phyloP scores from a whole-genome alignment of 2,113 vertebrate species.

The Tragelaphus scriptus region DNA sequence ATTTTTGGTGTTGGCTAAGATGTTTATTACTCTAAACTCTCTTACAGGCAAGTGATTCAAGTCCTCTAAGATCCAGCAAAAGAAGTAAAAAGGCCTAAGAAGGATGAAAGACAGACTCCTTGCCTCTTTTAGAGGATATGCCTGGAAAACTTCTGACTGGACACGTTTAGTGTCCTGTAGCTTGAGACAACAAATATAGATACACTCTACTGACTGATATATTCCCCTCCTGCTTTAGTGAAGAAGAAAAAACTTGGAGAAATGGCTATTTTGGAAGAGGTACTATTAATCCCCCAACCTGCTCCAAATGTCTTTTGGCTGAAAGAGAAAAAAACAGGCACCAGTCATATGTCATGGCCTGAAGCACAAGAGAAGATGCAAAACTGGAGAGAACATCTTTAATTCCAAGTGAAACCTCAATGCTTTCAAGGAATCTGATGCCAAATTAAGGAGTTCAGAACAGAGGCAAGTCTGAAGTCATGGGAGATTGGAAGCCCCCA shows the following conservation, averaged over 20 bases:
- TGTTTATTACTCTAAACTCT: slow-evolving; percentile 59
- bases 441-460: not conserved
- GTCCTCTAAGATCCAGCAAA: slow-evolving; percentile 32
- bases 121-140: not conserved
- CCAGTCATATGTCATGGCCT: not conserved
- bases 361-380: not conserved
- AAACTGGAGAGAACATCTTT: not conserved
- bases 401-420: not conserved
- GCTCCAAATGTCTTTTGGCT: not conserved
- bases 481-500: not conserved
- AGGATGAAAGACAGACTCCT: not conserved
- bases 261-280: not conserved
- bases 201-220: not conserved
- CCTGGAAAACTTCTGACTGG: not conserved
- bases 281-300: not conserved
- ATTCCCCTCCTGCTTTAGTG: not conserved
- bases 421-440: not conserved
- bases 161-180: not conserved
- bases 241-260: not conserved
- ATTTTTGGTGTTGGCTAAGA: slow-evolving; percentile 51
- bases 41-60: slow-evolving; percentile 55
- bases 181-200: not conserved
- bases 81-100: slow-evolving; percentile 11
- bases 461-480: not conserved
- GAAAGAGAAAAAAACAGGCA: not conserved